Conservation (phyloP, 64 coral and sea anemone genomes). For the Montipora capricornis region DNA sequence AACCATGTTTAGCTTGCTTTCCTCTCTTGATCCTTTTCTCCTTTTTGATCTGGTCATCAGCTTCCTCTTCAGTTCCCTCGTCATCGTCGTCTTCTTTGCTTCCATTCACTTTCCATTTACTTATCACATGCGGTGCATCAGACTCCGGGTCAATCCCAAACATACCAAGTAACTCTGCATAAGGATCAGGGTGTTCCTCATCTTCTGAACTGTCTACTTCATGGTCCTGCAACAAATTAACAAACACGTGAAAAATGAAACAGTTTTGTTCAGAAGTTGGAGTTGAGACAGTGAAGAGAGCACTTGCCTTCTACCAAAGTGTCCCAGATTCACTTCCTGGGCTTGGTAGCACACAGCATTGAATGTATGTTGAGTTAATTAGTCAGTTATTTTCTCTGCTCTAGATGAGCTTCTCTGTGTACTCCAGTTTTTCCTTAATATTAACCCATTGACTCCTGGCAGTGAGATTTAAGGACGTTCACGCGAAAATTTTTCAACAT, state of each 20-base stretch:
- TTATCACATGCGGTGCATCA: conserved; percentile 42
- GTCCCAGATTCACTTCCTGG: too few species aligned
- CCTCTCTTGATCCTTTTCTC: neutral
- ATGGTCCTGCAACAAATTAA: neutral
- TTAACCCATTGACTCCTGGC: too few species aligned
- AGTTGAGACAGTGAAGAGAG: too few species aligned
- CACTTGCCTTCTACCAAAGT: too few species aligned
- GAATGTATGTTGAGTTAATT: too few species aligned
- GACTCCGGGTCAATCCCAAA: conserved; percentile 32
- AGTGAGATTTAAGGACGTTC: too few species aligned
- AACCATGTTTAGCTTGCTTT: neutral
- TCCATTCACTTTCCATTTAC: conserved; percentile 66
- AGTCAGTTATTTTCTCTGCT: too few species aligned
- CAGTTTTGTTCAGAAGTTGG: neutral
- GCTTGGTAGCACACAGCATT: too few species aligned
- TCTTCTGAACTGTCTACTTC: conserved; percentile 19
- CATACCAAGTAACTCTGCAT: conserved; percentile 70
- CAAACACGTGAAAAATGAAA: neutral
- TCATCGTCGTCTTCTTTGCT: conserved; percentile 26
- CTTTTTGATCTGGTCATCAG: neutral
- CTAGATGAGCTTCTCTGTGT: too few species aligned
- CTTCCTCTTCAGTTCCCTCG: conserved; percentile 9
- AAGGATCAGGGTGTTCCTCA: conserved; percentile 60
- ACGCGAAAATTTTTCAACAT: too few species aligned
- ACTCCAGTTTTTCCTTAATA: too few species aligned